Conservation (phyloP, 2,888 invertebrate genomes). For the Caenorhabditis sp. region DNA sequence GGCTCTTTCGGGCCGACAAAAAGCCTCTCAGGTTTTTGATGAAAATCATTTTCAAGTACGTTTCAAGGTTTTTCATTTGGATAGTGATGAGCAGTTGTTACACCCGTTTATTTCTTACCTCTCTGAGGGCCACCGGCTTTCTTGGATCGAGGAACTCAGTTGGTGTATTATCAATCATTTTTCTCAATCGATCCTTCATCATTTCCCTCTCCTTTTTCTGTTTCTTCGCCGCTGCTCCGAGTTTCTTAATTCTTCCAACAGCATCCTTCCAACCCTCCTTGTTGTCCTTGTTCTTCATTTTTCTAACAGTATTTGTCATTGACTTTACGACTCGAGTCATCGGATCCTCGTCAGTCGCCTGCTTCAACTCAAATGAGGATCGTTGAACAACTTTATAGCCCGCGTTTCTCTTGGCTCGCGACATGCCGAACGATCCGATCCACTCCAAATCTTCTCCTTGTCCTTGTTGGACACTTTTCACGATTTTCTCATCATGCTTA, state of each 20-base stretch:
- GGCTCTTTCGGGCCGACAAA: too few species aligned
- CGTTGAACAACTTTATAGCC: constrained; percentile 35
- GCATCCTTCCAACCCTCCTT: constrained; percentile 48
- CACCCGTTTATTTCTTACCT: neutral
- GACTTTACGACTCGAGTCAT: constrained; percentile 47
- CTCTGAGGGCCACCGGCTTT: constrained; percentile 47
- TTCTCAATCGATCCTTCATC: constrained; percentile 45
- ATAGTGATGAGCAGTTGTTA: too few species aligned
- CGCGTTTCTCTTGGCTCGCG: constrained; percentile 45
- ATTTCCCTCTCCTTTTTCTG: constrained; percentile 43
- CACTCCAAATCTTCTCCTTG: constrained; percentile 43
- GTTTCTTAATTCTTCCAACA: constrained; percentile 42
- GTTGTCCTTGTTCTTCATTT: constrained; percentile 53
- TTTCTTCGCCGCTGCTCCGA: constrained; percentile 46
- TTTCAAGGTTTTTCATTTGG: too few species aligned
- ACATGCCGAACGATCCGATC: constrained; percentile 55
- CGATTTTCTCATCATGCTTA: neutral
- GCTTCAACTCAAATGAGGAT: constrained; percentile 39
- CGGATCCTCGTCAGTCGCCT: constrained; percentile 35
- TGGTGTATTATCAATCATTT: constrained; percentile 59
- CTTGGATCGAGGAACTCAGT: constrained; percentile 52
- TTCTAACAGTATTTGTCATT: constrained; percentile 53
- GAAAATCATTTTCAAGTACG: too few species aligned
- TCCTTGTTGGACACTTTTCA: constrained; percentile 8
- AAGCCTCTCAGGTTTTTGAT: too few species aligned